Base-by-base conservation (phyloP, 2,797 vertebrate species). In the Manis javanica region DNA sequence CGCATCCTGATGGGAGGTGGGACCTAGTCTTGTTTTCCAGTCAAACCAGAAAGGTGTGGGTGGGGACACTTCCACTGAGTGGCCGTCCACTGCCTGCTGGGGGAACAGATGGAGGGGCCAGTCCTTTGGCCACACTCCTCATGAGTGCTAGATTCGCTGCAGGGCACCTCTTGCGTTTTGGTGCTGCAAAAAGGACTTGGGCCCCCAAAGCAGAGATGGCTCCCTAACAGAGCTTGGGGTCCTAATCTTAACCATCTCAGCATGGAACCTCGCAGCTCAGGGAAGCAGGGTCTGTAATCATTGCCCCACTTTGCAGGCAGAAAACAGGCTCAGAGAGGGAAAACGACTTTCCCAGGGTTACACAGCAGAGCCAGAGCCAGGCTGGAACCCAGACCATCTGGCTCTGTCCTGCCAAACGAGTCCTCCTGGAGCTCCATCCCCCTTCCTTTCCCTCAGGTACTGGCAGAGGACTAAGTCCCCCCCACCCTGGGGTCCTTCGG, bases 41-140 rank as follows among this genome's bases (percentile, higher is more conserved):
- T 97, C 63, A 75, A 86, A 97, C 95, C 97, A 97, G 96, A 97
- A 98, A 95, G 90, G 94, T 90, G 92, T 97, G 94, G 97, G 97
- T 97, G 97, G 96, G 94, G 92, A 94, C n/a, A 15, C 90, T 72
- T 94, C 88, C 93, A 92, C 89, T 1, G 14, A 91, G 57, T 69
- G 85, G 83, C 95, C n/a, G 26, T 91, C 87, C 96, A 37, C 83
- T 55, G 91, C 97, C 97, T 85, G 97, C 97, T 96, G 97, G 84
- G 91, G 96, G 95, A 96, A 97, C 97, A 97, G 97, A 97, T 97
- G 97, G 97, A 97, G 72, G 90, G 92, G 79, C 96, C 3, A 72
- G 90, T 39, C 75, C 79, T 95, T 26, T 23, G 93, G 95, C 91
- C 91, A 64, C 0, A 1, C 24, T 89, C 69, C 74, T 31, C 42